A percentile compares a stretch with the other conserved stretches of the same genome.
These are phyloP conservation scores for Lepidochrysops patricia DNA, from an alignment of 2,888 invertebrate species.

Conservation along the genomic window DNA sequence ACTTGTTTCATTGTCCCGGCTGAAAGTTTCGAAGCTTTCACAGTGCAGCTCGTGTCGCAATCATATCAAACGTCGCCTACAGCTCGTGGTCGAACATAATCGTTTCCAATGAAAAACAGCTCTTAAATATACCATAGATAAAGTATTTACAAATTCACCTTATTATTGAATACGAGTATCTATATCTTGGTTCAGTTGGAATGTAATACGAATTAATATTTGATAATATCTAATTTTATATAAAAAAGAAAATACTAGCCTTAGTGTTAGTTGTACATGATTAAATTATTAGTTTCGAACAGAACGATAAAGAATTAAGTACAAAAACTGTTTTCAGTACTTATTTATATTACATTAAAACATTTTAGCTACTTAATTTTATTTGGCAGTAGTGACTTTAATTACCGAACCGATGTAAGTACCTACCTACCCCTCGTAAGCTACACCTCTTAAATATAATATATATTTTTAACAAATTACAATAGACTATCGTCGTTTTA, in stretches of 20 bases:
- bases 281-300: conserved; percentile 1
- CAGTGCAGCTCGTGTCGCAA: background rate
- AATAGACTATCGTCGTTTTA: conserved; percentile 49
- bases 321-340: conserved; percentile 50
- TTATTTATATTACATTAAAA: conserved; percentile 57
- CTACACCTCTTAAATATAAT: conserved; percentile 46
- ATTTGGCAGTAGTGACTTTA: conserved; percentile 68
- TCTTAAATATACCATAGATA: conserved; percentile 60
- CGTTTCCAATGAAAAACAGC: conserved; percentile 44
- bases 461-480: conserved; percentile 49
- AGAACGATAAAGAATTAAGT: conserved; percentile 41
- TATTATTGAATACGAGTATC: conserved; percentile 44
- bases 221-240: conserved; percentile 21
- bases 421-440: conserved; percentile 42
- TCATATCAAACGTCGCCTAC: conserved; percentile 27
- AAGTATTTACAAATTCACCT: conserved; percentile 60
- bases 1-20: too few species aligned
- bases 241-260: conserved; percentile 23
- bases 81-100: conserved; percentile 37
- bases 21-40: conserved; percentile 1
- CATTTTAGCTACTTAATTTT: conserved; percentile 63
- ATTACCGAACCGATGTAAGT: conserved; percentile 47
- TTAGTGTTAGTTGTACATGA: conserved; percentile 16
- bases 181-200: conserved; percentile 46
- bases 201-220: conserved; percentile 25